Percentiles rank a stretch among this genome's conserved stretches.
These are phyloP conservation scores for Elephantulus edwardii DNA, from an alignment of 2,113 vertebrate genomes.

Conservation along the genomic window DNA sequence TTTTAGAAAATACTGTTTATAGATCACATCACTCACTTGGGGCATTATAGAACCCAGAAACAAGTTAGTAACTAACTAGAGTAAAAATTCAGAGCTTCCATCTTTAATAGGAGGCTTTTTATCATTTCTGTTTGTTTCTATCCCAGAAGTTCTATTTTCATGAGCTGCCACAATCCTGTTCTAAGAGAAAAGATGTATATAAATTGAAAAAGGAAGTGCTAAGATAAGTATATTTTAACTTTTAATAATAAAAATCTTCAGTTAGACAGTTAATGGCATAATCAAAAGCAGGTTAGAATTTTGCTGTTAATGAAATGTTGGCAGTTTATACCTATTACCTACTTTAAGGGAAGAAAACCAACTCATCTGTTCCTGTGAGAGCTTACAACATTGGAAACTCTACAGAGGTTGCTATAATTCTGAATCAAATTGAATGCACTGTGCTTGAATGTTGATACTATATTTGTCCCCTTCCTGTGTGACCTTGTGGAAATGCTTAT, in stretches of 20 bases:
- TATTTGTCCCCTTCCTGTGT: background rate
- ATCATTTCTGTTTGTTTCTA: conserved; percentile 8
- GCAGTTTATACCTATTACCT: too few relatives aligned
- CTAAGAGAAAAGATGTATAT: conserved; percentile 15
- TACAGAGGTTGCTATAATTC: too few relatives aligned
- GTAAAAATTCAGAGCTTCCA: background rate
- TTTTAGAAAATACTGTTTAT: too few relatives aligned
- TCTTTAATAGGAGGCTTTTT: conserved; percentile 13
- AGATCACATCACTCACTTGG: too few relatives aligned
- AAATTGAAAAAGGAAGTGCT: conserved; percentile 7
- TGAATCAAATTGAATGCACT: too few relatives aligned
- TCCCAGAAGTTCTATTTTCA: background rate
- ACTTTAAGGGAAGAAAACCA: too few relatives aligned
- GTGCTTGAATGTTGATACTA: background rate
- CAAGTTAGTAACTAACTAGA: background rate
- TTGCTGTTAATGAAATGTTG: too few relatives aligned
- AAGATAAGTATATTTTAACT: conserved; percentile 21
- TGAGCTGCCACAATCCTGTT: background rate
- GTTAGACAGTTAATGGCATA: background rate
- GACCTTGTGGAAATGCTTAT: background rate
- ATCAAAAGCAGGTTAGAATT: too few relatives aligned
- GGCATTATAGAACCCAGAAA: conserved; percentile 11
- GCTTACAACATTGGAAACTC: too few relatives aligned
- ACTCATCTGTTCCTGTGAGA: too few relatives aligned
- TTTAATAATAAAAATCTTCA: conserved; percentile 1